phyloP scores from a whole-genome alignment of 2,888 invertebrate genomes.

The Leptogaster cylindrica region DNA sequence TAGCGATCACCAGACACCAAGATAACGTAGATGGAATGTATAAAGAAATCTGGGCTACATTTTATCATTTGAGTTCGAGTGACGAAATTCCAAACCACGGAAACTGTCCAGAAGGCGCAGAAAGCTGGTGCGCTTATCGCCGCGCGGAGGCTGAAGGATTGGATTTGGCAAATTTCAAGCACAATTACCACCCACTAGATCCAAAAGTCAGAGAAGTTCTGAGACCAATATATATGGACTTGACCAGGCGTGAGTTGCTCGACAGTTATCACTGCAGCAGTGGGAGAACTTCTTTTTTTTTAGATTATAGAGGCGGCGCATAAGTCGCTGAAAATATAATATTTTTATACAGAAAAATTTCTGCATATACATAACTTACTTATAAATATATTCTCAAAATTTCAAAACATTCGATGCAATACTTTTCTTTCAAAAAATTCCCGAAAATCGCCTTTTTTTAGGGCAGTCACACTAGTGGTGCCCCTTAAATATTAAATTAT shows the following conservation, averaged over 20 bases:
- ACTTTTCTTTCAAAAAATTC: too few species aligned
- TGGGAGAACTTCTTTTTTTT: too few species aligned
- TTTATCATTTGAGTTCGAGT: too few species aligned
- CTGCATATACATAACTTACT: too few species aligned
- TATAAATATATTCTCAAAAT: too few species aligned
- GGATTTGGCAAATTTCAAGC: constrained; percentile 3
- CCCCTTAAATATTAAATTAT: too few species aligned
- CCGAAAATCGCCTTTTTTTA: too few species aligned
- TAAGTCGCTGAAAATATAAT: too few species aligned
- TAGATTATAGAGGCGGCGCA: too few species aligned
- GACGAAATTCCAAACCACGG: constrained; percentile 45
- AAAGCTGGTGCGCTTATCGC: constrained; percentile 47
- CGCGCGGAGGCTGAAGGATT: constrained; percentile 7
- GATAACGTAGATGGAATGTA: constrained; percentile 49
- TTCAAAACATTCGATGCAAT: too few species aligned
- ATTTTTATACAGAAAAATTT: too few species aligned
- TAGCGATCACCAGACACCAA: constrained; percentile 50
- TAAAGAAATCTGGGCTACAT: constrained; percentile 45
- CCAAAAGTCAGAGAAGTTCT: not conserved
- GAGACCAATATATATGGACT: constrained; percentile 14
- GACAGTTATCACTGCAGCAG: constrained; percentile 9
- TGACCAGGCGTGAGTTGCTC: constrained; percentile 11
- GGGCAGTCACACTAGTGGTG: too few species aligned
- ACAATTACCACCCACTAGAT: constrained; percentile 9
- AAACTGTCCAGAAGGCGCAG: constrained; percentile 44